Evolutionary conservation across 2,888 invertebrate genomes (phyloP), one percentile per base, ranked within the genome.

Genomic region (Anorthoa munda): DNA sequence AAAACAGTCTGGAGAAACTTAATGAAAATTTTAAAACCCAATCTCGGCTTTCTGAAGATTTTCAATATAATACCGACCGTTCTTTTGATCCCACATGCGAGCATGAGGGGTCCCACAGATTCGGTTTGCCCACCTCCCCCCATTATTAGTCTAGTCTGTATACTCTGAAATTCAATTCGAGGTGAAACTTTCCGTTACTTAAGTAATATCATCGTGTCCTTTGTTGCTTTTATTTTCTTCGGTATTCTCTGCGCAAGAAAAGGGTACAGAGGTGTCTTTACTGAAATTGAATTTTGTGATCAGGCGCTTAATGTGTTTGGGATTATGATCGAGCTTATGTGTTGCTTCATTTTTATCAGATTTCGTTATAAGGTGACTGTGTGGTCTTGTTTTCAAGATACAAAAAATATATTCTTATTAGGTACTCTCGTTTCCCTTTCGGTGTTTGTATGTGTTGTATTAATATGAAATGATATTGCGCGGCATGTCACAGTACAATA

Each of bases 91-190:
- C 83, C 79, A 82, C 66, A 82, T 69, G 79, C 81, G 83, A 79
- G 82, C 83, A 83, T 85, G 86, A 81, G 77, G 79, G 82, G 85
- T 83, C 78, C 84, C 79, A 79, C 82, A 73, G 74, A 82, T 85
- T 83, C 61, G 67, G 72, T 87, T 83, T 73, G 68, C 82, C 66
- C 58, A 51, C 61, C 77, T 69, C 72, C 82, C 79, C 66, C 83
- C 79, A 85, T 88, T 90, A 90, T 90, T 87, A 90, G 89, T 85
- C 84, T 88, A 79, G 84, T 83, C 81, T 83, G 86, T 87, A 83
- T 85, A 86, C 87, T 83, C 86, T 76, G 80, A 85, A 85, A 87
- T 87, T 88, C 89, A 86, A 90, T 90, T 89, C 85, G 82, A 84
- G 82, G 83, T 87, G 77, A 87, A 89, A 86, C 87, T 86, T 86